Base-by-base conservation (phyloP, 2,797 vertebrate genomes). In the Craterocephalus amniculus region DNA sequence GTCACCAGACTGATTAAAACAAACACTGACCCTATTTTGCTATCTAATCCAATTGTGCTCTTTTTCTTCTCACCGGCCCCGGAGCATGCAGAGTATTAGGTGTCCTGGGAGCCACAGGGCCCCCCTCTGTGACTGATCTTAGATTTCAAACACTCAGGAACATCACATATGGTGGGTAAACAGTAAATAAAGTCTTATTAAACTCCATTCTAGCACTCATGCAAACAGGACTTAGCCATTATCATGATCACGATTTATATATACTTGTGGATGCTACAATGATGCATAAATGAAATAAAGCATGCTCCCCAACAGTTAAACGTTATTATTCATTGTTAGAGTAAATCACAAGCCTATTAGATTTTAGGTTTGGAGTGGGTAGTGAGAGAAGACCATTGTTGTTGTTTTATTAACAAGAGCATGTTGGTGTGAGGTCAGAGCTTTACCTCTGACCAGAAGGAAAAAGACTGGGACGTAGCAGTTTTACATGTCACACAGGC, bases 1-100 rank as follows among this genome's bases (percentile, higher is more conserved):
- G 95, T 96, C 95, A 96, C 93, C 91, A 92, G 92, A 88, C 92
- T 96, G 95, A 96, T 96, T 96, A 96, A 96, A 96, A 95, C 94
- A 96, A 96, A 96, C 95, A 96, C 87, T 83, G 92, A 89, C 91
- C 90, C 73, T 96, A 95, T 96, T 96, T 96, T 95, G 93, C 92
- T 96, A 96, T 94, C 94, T 96, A 96, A 96, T 96, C 94, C 93
- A 94, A 96, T 96, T 95, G 93, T 93, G 92, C 69, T 84, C 94
- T 91, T 92, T 95, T 93, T 94, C 91, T 93, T 91, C 93, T 93
- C 88, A 84, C 88, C 70, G 84, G 87, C 87, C 93, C 91, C 81
- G 91, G 91, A 94, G 92, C 90, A 88, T 87, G 91, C 92, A 89
- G 89, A 88, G 94, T 95, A 94, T 95, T 94, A 91, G 88, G 92